phyloP scores from a whole-genome alignment of 2,888 invertebrate species.

The Cosmia pyralina region DNA sequence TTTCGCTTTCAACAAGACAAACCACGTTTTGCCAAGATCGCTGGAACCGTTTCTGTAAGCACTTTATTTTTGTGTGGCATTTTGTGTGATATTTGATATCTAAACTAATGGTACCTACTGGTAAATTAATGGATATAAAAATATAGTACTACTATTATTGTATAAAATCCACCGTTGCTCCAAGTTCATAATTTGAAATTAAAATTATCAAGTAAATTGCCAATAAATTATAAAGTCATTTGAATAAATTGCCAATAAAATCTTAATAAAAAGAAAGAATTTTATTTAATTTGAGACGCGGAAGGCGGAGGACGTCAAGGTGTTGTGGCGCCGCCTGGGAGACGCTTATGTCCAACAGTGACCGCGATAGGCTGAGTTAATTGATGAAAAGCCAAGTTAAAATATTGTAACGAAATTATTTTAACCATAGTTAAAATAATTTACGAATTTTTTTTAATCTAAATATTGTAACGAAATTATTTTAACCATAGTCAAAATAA shows the following conservation, averaged over 20 bases:
- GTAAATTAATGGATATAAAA: conserved; percentile 10
- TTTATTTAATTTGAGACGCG: neutral
- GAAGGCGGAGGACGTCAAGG: too few relatives aligned
- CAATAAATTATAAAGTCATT: neutral
- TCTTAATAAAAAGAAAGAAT: neutral
- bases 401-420: conserved; percentile 3
- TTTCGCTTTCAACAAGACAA: conserved; percentile 36
- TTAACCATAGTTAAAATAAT: too few relatives aligned
- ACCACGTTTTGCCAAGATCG: conserved; percentile 7
- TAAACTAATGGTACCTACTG: neutral
- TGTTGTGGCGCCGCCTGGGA: too few relatives aligned
- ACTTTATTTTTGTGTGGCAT: conserved; percentile 28
- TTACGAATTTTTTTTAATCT: too few relatives aligned
- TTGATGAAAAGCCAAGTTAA: neutral
- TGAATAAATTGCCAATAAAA: conserved; percentile 5
- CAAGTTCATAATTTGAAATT: conserved; percentile 11
- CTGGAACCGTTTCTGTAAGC: conserved; percentile 13
- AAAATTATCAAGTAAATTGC: neutral
- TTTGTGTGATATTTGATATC: too few relatives aligned
- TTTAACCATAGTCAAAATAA: too few relatives aligned
- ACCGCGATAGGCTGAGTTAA: too few relatives aligned
- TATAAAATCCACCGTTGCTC: neutral
- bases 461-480: conserved; percentile 2
- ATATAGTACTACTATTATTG: too few relatives aligned
- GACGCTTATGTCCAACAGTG: too few relatives aligned